Evolutionary conservation across 2,113 vertebrate species (phyloP), one percentile per base, ranked within the genome.

Genomic region (Narcine bancroftii): DNA sequence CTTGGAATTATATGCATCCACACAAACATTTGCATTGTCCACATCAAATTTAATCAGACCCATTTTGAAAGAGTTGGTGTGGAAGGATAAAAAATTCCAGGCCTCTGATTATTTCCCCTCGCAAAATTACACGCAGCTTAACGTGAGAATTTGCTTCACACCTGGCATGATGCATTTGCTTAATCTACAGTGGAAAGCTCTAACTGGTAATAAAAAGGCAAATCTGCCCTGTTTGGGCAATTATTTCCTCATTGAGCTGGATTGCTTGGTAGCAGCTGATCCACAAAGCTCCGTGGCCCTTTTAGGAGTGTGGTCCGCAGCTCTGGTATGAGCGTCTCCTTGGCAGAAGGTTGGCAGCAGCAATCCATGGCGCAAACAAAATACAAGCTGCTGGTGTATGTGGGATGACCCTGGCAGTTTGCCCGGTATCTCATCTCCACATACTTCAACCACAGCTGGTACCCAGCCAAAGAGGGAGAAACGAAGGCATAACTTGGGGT

Each of bases 321-420:
- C 66, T 47, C 89, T 69, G 89, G 6, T 87, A 42, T 5, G 65
- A 36, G 17, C 1, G 0, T 21, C 19, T 39, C 33, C 85, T n/a
- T 42, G 85, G 85, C 85, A 87, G 53, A 87, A 87, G 19, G 33
- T 87, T 39, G 53, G 33, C 87, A 91, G 89, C 65, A 47, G 63
- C 21, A 47, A 26, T 21, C 56, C 1, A 1, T 47, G 3, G 6
- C 39, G 15, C 45, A 29, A 11, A 1, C 26, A 71, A 69, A 71
- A 17, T 42, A 15, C 26, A 69, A 91, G 89, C 47, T 91, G 39
- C 24, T 91, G 24, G 42, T 26, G 45, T 26, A 24, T 15, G 39
- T 33, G 17, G 4, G 21, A 26, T 69, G 42, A 0, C 26, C 26
- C 65, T 63, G 81, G 53, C 53, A 60, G 17, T 87, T n/a, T 63